Conservation (phyloP, 1,140 invertebrate genomes). For the Ptiloglossa arizonensis region DNA sequence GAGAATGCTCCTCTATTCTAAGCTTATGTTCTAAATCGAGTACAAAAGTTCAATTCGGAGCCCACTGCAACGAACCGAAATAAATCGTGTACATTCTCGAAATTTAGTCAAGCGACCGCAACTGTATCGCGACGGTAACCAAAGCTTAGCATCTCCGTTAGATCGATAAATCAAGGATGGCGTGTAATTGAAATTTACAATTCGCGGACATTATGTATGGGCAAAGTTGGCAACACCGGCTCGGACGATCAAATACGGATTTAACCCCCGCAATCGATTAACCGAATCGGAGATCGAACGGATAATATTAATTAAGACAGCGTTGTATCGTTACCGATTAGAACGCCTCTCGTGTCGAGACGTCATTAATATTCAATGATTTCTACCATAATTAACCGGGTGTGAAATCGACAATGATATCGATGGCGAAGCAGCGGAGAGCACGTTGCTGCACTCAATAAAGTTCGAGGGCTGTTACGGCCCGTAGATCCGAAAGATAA, state of each 20-base stretch:
- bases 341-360: background rate
- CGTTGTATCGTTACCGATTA: background rate
- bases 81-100: background rate
- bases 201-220: background rate
- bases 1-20: too few species aligned
- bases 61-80: background rate
- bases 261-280: conserved; percentile 2
- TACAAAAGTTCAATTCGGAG: too few species aligned
- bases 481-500: background rate
- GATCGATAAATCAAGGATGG: background rate
- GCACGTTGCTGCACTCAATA: background rate
- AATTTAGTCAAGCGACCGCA: background rate
- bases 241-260: background rate
- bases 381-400: conserved; percentile 7
- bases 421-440: background rate
- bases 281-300: background rate
- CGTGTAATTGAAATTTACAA: background rate
- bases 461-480: conserved; percentile 4
- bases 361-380: conserved; percentile 37
- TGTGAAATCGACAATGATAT: conserved; percentile 15
- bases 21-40: too few species aligned
- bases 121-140: background rate
- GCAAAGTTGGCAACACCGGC: background rate
- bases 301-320: conserved; percentile 24
- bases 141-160: too few species aligned